Percentiles rank a stretch among this genome's conserved stretches.
Conservation (phyloP, 2,797 vertebrate genomes). For the Dryobates pubescens region DNA sequence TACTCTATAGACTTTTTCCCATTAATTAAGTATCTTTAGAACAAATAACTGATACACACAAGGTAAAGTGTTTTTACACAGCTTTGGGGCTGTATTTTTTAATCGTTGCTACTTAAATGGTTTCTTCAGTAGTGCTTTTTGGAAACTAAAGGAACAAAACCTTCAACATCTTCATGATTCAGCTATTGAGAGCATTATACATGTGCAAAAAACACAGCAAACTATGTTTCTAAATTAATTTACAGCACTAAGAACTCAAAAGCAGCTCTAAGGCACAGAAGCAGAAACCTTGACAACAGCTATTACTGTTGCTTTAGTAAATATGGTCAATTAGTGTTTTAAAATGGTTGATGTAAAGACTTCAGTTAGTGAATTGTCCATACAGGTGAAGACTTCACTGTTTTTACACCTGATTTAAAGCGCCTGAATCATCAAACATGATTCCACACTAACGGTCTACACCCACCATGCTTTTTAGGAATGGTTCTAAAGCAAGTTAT, state of each 20-base stretch:
- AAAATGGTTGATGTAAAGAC: background rate
- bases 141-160: background rate
- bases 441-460: background rate
- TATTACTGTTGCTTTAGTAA: background rate
- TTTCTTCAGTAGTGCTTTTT: background rate
- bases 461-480: background rate
- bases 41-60: background rate
- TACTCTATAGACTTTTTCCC: background rate
- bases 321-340: background rate
- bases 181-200: background rate
- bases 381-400: background rate
- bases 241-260: background rate
- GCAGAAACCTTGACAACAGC: background rate
- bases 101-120: background rate
- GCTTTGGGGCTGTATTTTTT: background rate
- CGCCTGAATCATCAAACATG: background rate
- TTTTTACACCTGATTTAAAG: background rate
- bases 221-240: background rate
- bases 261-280: background rate
- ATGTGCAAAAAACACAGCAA: background rate
- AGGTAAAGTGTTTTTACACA: background rate
- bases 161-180: background rate
- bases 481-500: background rate
- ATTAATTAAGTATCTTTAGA: background rate
- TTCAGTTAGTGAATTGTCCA: background rate